A percentile compares a stretch with the other conserved stretches of the same genome.
These are phyloP conservation scores for Anastrepha ludens DNA, from an alignment of 1,140 invertebrate genomes.

Conservation along the genomic window DNA sequence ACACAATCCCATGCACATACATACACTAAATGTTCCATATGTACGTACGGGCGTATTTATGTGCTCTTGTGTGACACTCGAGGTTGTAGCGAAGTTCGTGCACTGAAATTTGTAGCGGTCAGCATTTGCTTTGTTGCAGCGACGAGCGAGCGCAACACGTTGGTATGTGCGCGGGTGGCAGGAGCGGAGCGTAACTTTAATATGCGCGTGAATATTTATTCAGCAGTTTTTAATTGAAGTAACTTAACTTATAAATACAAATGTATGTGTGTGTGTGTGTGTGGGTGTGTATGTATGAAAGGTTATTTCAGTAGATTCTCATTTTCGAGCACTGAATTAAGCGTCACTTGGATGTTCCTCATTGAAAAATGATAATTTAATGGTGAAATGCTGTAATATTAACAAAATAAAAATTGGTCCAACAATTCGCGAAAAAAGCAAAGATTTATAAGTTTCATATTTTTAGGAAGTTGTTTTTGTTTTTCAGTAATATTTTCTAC, in stretches of 20 bases:
- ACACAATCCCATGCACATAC: neutral
- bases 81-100: neutral
- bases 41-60: neutral
- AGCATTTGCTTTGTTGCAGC: constrained; percentile 46
- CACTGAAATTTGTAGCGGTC: constrained; percentile 9
- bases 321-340: too few relatives aligned
- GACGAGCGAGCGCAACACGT: neutral
- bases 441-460: too few relatives aligned
- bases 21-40: neutral
- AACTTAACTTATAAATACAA: neutral
- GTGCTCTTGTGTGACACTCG: neutral
- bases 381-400: too few relatives aligned
- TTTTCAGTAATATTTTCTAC: too few relatives aligned
- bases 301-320: too few relatives aligned
- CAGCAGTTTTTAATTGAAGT: neutral
- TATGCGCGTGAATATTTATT: neutral
- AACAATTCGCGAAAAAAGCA: too few relatives aligned
- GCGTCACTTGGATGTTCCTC: too few relatives aligned
- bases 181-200: neutral
- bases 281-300: too few relatives aligned
- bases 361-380: too few relatives aligned
- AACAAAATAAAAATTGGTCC: too few relatives aligned
- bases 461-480: too few relatives aligned
- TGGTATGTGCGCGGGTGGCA: neutral
- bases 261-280: too few relatives aligned